Percentiles rank a stretch among this genome's conserved stretches.
Evolutionary conservation across 2,797 vertebrate genomes (phyloP).

Genomic region (Labroides dimidiatus): DNA sequence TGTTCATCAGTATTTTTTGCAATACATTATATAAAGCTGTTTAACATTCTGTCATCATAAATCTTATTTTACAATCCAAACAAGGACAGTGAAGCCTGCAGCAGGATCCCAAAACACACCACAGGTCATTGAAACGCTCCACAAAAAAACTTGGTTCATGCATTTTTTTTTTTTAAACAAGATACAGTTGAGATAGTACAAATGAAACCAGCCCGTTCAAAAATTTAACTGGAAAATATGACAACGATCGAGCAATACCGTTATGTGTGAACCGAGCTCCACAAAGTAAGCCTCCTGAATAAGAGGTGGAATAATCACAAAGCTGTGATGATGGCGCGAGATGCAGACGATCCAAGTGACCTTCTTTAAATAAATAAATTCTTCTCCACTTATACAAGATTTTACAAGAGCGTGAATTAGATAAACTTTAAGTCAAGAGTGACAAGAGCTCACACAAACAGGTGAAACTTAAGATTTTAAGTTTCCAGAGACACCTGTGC

Average conservation of each 20-base stretch:
- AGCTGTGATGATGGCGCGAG: slow-evolving; percentile 1
- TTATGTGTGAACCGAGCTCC: slow-evolving; percentile 10
- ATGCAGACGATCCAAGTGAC: slow-evolving; percentile 12
- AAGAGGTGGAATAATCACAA: background rate
- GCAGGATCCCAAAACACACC: slow-evolving; percentile 26
- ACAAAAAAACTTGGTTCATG: slow-evolving; percentile 35
- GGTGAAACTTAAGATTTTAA: no score
- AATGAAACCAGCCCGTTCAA: slow-evolving; percentile 2
- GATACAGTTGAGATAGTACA: background rate
- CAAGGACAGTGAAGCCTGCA: slow-evolving; percentile 27
- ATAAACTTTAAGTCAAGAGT: background rate
- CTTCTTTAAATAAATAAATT: slow-evolving; percentile 36
- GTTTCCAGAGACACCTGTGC: background rate
- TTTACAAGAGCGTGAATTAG: background rate
- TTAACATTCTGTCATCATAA: slow-evolving; percentile 61
- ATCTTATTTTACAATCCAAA: slow-evolving; percentile 62
- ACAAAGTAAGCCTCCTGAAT: background rate
- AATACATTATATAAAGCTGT: slow-evolving; percentile 67
- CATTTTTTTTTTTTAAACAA: slow-evolving; percentile 38
- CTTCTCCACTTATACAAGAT: background rate
- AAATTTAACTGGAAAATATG: background rate
- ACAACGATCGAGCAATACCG: background rate
- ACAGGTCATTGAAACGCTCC: slow-evolving; percentile 33
- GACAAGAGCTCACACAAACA: background rate
- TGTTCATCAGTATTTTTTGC: slow-evolving; percentile 58